Conservation (phyloP, 2,797 vertebrate species). For the Amblyraja radiata region DNA sequence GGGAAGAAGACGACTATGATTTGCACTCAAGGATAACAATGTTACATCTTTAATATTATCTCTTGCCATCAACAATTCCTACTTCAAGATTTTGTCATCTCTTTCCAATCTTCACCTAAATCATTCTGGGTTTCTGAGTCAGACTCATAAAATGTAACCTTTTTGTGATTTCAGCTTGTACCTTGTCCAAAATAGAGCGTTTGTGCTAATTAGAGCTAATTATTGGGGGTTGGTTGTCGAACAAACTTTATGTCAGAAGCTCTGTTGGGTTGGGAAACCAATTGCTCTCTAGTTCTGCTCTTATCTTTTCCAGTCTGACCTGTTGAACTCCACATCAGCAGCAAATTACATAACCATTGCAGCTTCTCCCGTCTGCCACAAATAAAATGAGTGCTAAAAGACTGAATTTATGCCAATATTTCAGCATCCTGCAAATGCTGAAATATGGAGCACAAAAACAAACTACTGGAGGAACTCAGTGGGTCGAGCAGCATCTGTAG, state of each 20-base stretch:
- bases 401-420: not conserved
- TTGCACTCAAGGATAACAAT: not conserved
- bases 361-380: not conserved
- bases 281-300: not conserved
- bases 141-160: not conserved
- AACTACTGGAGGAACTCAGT: no score
- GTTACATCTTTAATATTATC: not conserved
- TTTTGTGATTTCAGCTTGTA: not conserved
- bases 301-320: no score
- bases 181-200: not conserved
- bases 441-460: no score
- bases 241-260: not conserved
- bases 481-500: no score
- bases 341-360: no score
- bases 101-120: not conserved
- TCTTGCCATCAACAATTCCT: not conserved
- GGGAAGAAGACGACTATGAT: not conserved
- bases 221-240: not conserved
- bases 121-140: not conserved
- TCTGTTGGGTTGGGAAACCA: not conserved
- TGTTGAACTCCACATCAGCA: no score
- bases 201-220: not conserved
- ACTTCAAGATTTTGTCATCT: not conserved
- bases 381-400: not conserved
- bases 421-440: not conserved